Conservation (phyloP, 1,140 invertebrate genomes). For the Heliconius eleuchia region DNA sequence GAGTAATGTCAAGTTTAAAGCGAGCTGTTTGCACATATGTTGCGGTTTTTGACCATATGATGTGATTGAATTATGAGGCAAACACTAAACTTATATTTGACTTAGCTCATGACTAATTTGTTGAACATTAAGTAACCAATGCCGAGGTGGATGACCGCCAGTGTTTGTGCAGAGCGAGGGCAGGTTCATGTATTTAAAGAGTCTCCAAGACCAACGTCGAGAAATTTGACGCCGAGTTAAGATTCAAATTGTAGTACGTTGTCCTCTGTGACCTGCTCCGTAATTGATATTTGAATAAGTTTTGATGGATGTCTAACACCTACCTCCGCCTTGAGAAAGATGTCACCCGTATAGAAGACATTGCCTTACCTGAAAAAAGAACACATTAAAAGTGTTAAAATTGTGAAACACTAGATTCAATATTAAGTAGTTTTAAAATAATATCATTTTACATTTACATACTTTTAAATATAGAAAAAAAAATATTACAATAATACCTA, state of each 20-base stretch:
- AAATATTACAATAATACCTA: no score
- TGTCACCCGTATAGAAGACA: conserved; percentile 71
- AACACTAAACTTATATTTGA: conserved; percentile 62
- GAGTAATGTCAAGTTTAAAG: conserved; percentile 52
- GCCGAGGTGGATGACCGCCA: conserved; percentile 68
- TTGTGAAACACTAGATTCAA: neutral
- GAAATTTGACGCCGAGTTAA: conserved; percentile 44
- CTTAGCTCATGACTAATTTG: conserved; percentile 66
- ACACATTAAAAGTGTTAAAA: conserved; percentile 21
- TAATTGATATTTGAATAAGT: conserved; percentile 29
- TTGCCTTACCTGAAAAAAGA: conserved; percentile 76
- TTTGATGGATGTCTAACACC: conserved; percentile 58
- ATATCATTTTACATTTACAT: no score
- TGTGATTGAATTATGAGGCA: conserved; percentile 54
- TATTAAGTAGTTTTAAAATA: no score
- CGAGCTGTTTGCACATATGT: conserved; percentile 48
- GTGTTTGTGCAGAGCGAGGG: conserved; percentile 61
- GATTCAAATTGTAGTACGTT: conserved; percentile 44
- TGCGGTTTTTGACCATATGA: conserved; percentile 54
- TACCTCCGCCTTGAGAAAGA: conserved; percentile 62
- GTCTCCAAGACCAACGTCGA: conserved; percentile 45
- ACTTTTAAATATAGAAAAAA: no score
- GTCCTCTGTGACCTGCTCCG: conserved; percentile 49
- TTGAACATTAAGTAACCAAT: conserved; percentile 72
- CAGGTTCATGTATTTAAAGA: conserved; percentile 61